Base-by-base conservation (phyloP, 2,888 invertebrate species). In the Eilema caniola region DNA sequence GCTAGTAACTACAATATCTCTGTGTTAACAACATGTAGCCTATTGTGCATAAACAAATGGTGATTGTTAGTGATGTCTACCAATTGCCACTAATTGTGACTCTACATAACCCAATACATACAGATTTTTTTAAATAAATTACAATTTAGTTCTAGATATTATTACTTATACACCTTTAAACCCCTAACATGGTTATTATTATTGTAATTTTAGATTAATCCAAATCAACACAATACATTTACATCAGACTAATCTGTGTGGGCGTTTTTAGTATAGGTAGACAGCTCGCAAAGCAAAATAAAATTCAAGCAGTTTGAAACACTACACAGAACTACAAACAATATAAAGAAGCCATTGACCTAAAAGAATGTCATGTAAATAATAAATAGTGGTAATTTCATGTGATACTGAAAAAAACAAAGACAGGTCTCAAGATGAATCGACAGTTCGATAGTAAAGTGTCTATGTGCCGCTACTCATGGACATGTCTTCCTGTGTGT, bases 321-420 rank as follows among this genome's bases (percentile, higher is more conserved):
- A 60, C 56, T 68, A 76, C 72, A 70, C 74, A 81, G 33, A 65
- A 66, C 25, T 62, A 60, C 62, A 71, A 33, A 62, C 67, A 69
- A 59, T 53, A 81, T 67, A 65, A 62, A 80, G 85, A 84, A 91
- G 89, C 86, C 90, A 92, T 86, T 90, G 90, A 92, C 91, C 91
- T 82, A 79, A 77, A 86, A 84, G 78, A 75, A 81, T 86, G 85
- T 86, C 88, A 86, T 83, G 82, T 89, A 88, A 88, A 90, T 89
- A 90, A 83, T 83, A 76, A 71, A 74, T 33, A 66, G 47, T 70
- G 61, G 66, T 66, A 68, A 73, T 72, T 75, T 66, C 67, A 64
- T 65, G 61, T 65, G 69, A 62, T 23, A 66, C 68, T 70, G 66
- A 70, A 78, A 37, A 14, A 73, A 74, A 76, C 70, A 74, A 71